Evolutionary conservation across 2,888 invertebrate species (phyloP).

Genomic region (Anodontia alba): DNA sequence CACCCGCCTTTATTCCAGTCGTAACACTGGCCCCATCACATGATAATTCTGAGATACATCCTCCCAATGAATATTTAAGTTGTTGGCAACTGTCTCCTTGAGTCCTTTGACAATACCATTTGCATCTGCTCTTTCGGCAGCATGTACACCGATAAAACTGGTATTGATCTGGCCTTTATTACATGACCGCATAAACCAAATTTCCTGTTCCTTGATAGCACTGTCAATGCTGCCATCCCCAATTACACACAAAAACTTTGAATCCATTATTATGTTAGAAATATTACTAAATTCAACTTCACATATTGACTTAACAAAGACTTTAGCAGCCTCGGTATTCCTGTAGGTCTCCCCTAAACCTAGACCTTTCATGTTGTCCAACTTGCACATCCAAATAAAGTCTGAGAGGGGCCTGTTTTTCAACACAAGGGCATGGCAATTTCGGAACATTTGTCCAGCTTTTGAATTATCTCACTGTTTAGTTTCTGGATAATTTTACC

Average conservation of each 20-base stretch:
- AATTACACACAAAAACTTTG: constrained; percentile 33
- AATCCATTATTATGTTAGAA: background rate
- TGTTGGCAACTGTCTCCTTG: background rate
- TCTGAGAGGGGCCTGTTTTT: constrained; percentile 44
- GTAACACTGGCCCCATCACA: constrained; percentile 52
- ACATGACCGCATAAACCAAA: constrained; percentile 42
- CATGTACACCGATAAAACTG: constrained; percentile 28
- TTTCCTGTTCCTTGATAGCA: constrained; percentile 45
- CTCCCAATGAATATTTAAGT: constrained; percentile 24
- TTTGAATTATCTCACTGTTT: constrained; percentile 6
- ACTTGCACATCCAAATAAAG: constrained; percentile 41
- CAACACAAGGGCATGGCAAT: constrained; percentile 32
- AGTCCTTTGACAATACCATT: constrained; percentile 33
- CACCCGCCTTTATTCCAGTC: constrained; percentile 36
- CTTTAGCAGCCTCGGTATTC: constrained; percentile 29
- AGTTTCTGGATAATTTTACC: constrained; percentile 30
- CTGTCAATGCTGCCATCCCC: constrained; percentile 48
- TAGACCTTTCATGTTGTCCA: constrained; percentile 40
- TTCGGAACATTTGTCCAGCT: constrained; percentile 27
- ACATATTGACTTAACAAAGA: constrained; percentile 31
- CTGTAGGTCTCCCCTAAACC: constrained; percentile 40
- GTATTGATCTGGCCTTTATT: constrained; percentile 25
- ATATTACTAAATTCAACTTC: constrained; percentile 29
- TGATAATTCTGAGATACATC: constrained; percentile 29
- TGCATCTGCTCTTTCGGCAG: constrained; percentile 42